Conservation (phyloP, 2,797 vertebrate genomes). For the Lutra lutra region DNA sequence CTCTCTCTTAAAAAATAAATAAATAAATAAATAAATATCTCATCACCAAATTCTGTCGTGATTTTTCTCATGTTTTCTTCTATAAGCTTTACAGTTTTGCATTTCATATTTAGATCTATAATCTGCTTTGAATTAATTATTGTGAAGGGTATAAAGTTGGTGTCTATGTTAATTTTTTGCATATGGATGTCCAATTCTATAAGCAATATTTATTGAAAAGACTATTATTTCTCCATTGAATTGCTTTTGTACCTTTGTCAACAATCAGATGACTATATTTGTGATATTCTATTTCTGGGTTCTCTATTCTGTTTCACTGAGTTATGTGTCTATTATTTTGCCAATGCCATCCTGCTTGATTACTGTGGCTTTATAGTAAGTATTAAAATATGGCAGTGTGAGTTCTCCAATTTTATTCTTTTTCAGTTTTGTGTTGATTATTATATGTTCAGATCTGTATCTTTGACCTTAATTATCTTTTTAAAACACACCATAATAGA, state of each 20-base stretch:
- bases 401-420: neutral
- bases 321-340: neutral
- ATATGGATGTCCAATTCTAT: neutral
- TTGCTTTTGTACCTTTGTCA: neutral
- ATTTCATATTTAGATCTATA: neutral
- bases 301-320: neutral
- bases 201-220: neutral
- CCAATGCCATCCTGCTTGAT: neutral
- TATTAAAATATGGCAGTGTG: neutral
- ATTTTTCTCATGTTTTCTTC: constrained; percentile 9
- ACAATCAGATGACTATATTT: neutral
- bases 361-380: neutral
- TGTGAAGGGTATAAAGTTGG: neutral
- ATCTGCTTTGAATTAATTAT: neutral
- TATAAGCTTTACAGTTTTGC: neutral
- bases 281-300: neutral
- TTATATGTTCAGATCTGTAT: neutral
- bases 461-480: constrained; percentile 3
- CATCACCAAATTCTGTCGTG: neutral
- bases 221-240: neutral
- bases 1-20: neutral
- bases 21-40: neutral
- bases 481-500: neutral
- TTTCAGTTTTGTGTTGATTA: neutral
- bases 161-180: neutral